phyloP scores from a whole-genome alignment of 2,888 invertebrate species.

The Bugula neritina region DNA sequence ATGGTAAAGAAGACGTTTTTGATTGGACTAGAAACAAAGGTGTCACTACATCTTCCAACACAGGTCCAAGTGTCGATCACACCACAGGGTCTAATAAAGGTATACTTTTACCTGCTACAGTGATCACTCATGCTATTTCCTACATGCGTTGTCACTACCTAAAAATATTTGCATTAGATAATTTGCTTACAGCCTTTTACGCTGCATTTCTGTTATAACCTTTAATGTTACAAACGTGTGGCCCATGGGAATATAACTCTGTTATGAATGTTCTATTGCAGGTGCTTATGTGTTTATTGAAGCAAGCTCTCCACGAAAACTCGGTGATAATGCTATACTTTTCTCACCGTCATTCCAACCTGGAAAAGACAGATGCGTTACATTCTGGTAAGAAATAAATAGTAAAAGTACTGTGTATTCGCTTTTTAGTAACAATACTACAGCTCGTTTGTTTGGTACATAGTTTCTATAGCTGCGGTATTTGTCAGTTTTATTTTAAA shows the following conservation, averaged over 20 bases:
- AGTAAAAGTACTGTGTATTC: neutral
- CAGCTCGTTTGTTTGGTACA: no score
- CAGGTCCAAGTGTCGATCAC: conserved; percentile 43
- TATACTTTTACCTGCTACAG: no score
- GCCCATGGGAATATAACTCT: no score
- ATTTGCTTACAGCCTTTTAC: no score
- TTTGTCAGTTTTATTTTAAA: neutral
- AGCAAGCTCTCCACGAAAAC: conserved; percentile 58
- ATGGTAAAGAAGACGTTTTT: conserved; percentile 38
- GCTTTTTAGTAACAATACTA: conserved; percentile 26
- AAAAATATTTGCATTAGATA: no score
- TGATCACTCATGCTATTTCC: no score
- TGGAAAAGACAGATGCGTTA: conserved; percentile 28
- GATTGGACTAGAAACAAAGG: conserved; percentile 47
- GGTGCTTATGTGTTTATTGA: conserved; percentile 59
- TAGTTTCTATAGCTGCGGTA: no score
- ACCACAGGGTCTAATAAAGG: conserved; percentile 33
- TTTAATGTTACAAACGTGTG: no score
- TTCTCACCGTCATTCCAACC: conserved; percentile 20
- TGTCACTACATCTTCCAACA: conserved; percentile 31
- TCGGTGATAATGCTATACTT: conserved; percentile 58
- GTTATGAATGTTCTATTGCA: no score
- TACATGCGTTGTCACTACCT: no score
- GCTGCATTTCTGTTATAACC: no score
- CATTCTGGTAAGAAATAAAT: conserved; percentile 30